A percentile compares a stretch with the other conserved stretches of the same genome.
phyloP scores from a whole-genome alignment of 2,797 vertebrate species.

The Chanos chanos region DNA sequence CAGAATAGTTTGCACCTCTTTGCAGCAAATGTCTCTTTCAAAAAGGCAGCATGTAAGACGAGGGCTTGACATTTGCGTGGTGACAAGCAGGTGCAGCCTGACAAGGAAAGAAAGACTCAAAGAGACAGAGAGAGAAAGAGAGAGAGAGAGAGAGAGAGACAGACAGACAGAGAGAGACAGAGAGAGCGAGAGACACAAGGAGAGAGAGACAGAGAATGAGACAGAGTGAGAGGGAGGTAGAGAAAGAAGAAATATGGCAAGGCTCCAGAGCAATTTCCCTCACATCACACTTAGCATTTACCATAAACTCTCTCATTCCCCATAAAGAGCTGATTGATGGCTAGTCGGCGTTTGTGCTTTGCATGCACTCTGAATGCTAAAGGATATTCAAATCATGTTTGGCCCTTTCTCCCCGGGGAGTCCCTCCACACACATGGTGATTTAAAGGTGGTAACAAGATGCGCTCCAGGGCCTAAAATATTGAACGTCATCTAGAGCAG shows the following conservation, averaged over 20 bases:
- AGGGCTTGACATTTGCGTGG: constrained; percentile 5
- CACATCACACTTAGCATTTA: constrained; percentile 44
- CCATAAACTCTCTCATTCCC: constrained; percentile 34
- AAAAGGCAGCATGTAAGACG: constrained; percentile 5
- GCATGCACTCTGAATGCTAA: constrained; percentile 31
- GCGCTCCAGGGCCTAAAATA: constrained; percentile 76
- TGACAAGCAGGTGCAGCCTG: background rate
- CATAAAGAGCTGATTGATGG: constrained; percentile 42
- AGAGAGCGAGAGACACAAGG: too few relatives aligned
- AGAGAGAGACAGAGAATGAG: too few relatives aligned
- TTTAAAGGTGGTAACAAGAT: constrained; percentile 74
- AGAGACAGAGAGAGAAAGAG: background rate
- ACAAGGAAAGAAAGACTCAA: background rate
- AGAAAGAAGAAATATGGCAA: background rate
- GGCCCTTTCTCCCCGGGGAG: constrained; percentile 22
- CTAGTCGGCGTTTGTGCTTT: constrained; percentile 23
- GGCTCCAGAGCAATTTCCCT: constrained; percentile 29
- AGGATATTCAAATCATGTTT: constrained; percentile 39
- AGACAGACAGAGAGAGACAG: too few relatives aligned
- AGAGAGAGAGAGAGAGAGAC: background rate
- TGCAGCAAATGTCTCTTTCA: background rate
- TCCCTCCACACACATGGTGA: constrained; percentile 56
- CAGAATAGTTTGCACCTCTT: background rate
- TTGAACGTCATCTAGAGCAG: constrained; percentile 67
- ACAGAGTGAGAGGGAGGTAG: background rate